These are phyloP conservation scores for Sylvicapra grimmia DNA, from an alignment of 2,113 vertebrate genomes.

Conservation along the genomic window DNA sequence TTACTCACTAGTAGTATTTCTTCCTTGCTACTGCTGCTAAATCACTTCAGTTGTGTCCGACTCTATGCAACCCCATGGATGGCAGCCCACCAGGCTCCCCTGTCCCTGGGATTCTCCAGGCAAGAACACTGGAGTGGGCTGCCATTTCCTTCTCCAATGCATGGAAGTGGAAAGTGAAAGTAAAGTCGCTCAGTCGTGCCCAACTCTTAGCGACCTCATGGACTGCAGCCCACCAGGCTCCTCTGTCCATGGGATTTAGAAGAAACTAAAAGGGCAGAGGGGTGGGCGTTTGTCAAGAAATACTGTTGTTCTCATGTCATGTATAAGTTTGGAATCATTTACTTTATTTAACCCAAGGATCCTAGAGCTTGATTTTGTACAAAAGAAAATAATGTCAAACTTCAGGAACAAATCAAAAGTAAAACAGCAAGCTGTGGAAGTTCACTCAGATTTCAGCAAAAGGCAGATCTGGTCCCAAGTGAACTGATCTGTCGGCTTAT, in stretches of 20 bases:
- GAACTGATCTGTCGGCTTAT: conserved; percentile 64
- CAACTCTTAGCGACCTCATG: too few relatives aligned
- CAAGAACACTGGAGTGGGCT: too few relatives aligned
- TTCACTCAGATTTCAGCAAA: conserved; percentile 48
- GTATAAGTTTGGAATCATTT: not conserved
- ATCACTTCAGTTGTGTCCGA: too few relatives aligned
- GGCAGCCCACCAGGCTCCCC: too few relatives aligned
- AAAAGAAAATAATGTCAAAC: conserved; percentile 51
- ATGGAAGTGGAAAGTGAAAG: too few relatives aligned
- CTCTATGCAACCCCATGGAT: too few relatives aligned
- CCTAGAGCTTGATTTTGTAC: conserved; percentile 52
- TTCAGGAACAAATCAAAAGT: conserved; percentile 38
- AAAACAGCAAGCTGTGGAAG: conserved; percentile 48
- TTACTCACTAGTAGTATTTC: not conserved
- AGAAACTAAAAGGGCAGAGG: not conserved
- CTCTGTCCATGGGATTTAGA: not conserved
- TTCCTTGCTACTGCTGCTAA: not conserved
- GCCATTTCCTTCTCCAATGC: too few relatives aligned
- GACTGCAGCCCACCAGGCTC: too few relatives aligned
- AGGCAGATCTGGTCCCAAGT: conserved; percentile 51
- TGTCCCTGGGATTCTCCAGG: too few relatives aligned
- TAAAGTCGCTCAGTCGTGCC: too few relatives aligned
- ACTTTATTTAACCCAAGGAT: conserved; percentile 16
- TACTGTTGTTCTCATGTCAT: not conserved
- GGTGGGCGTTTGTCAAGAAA: not conserved